These are phyloP conservation scores for Gortyna flavago DNA, from an alignment of 2,888 invertebrate genomes.

Conservation along the genomic window DNA sequence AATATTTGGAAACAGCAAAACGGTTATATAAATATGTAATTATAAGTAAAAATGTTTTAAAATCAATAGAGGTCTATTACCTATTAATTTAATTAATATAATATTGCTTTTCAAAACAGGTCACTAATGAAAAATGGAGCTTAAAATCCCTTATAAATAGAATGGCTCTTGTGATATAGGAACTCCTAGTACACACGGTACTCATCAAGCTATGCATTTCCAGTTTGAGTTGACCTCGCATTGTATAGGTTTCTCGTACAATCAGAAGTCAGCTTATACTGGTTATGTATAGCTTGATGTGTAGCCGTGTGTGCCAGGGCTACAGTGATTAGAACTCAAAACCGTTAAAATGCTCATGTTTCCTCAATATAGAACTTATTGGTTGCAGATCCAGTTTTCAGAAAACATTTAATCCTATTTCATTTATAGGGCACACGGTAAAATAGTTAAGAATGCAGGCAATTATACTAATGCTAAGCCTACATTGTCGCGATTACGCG, in stretches of 20 bases:
- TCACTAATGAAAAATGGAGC: constrained; percentile 17
- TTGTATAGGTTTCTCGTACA: no score
- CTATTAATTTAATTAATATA: neutral
- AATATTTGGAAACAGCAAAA: constrained; percentile 17
- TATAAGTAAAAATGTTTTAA: constrained; percentile 12
- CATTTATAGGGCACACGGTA: neutral
- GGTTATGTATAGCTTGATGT: no score
- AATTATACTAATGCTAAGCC: neutral
- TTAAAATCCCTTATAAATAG: neutral
- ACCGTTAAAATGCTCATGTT: neutral
- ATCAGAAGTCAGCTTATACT: no score
- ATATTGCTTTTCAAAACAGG: constrained; percentile 38
- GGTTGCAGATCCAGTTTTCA: constrained; percentile 3
- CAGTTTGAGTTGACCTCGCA: no score
- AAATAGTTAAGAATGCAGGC: constrained; percentile 11
- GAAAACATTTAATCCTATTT: neutral
- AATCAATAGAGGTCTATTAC: no score
- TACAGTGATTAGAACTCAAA: constrained; percentile 3
- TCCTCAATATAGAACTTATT: constrained; percentile 4
- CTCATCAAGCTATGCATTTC: no score
- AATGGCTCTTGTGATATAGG: no score
- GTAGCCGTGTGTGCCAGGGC: no score
- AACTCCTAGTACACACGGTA: no score
- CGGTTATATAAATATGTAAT: constrained; percentile 11
- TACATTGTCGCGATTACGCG: neutral